These are phyloP conservation scores for Gambusia yucatana DNA, from an alignment of 2,797 vertebrate genomes.

Conservation along the genomic window DNA sequence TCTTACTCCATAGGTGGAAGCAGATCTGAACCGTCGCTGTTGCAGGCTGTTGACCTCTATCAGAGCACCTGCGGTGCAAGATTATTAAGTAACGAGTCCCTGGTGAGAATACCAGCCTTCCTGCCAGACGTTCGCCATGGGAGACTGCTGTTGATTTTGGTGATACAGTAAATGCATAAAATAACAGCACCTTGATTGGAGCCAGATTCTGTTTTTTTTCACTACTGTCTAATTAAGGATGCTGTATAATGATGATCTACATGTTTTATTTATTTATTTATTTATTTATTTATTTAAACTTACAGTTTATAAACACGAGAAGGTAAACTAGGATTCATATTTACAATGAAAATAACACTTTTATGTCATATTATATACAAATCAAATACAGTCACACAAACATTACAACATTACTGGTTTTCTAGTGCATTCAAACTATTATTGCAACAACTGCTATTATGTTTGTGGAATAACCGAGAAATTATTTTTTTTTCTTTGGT, in stretches of 20 bases:
- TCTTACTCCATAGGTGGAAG: conserved; percentile 63
- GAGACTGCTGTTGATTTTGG: conserved; percentile 70
- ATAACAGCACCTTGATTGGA: conserved; percentile 55
- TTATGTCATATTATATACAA: not conserved
- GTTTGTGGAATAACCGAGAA: not conserved
- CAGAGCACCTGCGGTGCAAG: conserved; percentile 72
- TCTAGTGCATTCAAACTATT: not conserved
- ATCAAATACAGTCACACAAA: not conserved
- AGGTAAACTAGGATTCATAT: conserved; percentile 13
- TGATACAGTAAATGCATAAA: conserved; percentile 62
- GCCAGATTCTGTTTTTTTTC: conserved; percentile 9
- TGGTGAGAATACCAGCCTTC: conserved; percentile 71
- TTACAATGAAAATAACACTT: not conserved
- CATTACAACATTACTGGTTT: not conserved
- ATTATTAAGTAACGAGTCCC: conserved; percentile 81
- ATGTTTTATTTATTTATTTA: not conserved
- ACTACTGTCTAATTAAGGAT: conserved; percentile 21
- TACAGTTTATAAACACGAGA: not conserved
- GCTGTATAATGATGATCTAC: conserved; percentile 7
- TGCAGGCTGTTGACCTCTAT: conserved; percentile 77
- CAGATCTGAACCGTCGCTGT: conserved; percentile 63
- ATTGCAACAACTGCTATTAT: not conserved
- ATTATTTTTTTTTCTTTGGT: not conserved
- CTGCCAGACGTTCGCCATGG: conserved; percentile 72
- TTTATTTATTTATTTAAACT: not conserved